phyloP scores from a whole-genome alignment of 2,113 vertebrate genomes.

The Aptenodytes patagonicus region DNA sequence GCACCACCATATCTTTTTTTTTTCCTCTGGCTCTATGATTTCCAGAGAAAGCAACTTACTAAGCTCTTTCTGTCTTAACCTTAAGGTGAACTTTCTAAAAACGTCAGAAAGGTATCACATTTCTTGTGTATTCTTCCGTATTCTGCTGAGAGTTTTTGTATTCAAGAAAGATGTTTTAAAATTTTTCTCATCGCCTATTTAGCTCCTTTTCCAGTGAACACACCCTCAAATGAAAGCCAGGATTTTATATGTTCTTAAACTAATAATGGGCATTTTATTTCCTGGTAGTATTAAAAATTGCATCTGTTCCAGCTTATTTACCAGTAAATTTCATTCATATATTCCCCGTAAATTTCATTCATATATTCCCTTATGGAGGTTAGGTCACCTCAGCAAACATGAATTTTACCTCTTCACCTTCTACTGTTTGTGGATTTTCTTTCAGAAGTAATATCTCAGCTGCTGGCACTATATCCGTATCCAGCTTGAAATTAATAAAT shows the following conservation, averaged over 20 bases:
- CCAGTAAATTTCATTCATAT: neutral
- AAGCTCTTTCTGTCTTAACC: neutral
- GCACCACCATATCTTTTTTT: neutral
- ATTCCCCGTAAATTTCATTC: neutral
- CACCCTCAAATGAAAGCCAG: neutral
- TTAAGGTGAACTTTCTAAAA: neutral
- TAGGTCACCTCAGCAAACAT: neutral
- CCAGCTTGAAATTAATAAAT: slow-evolving; percentile 36
- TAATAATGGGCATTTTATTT: neutral
- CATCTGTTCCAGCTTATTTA: neutral
- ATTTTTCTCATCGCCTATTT: neutral
- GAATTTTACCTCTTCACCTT: slow-evolving; percentile 14
- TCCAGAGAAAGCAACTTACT: neutral
- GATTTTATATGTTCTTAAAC: neutral
- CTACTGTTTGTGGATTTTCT: slow-evolving; percentile 10
- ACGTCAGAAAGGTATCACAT: neutral
- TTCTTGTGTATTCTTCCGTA: neutral
- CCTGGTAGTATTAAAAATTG: neutral
- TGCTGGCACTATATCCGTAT: neutral
- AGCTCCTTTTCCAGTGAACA: neutral
- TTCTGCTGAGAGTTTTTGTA: neutral
- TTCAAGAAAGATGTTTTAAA: neutral
- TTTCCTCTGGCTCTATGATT: neutral
- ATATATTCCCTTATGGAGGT: neutral
- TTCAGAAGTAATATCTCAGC: neutral